Percentiles rank a stretch among this genome's conserved stretches.
Evolutionary conservation across 1,140 invertebrate genomes (phyloP).

Genomic region (Reticulitermes speratus): DNA sequence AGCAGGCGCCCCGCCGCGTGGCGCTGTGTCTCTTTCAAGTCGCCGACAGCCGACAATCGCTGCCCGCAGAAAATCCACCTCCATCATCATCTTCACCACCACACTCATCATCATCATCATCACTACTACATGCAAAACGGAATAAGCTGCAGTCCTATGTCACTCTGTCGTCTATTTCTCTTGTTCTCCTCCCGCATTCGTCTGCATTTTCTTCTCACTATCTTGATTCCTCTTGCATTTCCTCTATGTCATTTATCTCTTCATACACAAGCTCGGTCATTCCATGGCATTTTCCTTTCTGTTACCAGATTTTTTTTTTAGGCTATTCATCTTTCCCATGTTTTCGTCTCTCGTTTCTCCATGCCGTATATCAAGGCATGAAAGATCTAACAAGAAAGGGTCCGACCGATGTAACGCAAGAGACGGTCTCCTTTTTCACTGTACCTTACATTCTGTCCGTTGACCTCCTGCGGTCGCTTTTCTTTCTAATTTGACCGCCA

Average conservation of each 20-base stretch:
- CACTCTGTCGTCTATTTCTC: too few species aligned
- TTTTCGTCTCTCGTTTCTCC: too few species aligned
- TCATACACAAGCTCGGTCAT: not conserved
- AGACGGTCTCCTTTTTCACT: not conserved
- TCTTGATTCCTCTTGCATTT: not conserved
- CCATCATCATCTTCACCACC: not conserved
- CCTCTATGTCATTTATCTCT: not conserved
- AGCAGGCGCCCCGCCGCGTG: constrained; percentile 12
- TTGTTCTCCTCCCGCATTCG: too few species aligned
- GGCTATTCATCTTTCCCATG: not conserved
- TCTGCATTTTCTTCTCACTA: too few species aligned
- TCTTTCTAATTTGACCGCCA: not conserved
- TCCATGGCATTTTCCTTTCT: not conserved
- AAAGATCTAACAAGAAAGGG: too few species aligned
- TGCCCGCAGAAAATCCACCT: constrained; percentile 13
- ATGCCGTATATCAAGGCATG: not conserved
- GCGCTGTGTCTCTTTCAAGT: not conserved
- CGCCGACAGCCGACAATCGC: constrained; percentile 10
- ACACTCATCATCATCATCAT: too few species aligned
- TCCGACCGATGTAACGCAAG: not conserved
- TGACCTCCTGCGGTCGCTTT: not conserved
- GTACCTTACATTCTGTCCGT: not conserved
- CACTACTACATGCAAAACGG: too few species aligned
- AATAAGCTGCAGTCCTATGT: too few species aligned
- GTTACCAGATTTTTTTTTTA: not conserved